Conservation (phyloP, 2,113 vertebrate genomes). For the Emydura subglobosa region DNA sequence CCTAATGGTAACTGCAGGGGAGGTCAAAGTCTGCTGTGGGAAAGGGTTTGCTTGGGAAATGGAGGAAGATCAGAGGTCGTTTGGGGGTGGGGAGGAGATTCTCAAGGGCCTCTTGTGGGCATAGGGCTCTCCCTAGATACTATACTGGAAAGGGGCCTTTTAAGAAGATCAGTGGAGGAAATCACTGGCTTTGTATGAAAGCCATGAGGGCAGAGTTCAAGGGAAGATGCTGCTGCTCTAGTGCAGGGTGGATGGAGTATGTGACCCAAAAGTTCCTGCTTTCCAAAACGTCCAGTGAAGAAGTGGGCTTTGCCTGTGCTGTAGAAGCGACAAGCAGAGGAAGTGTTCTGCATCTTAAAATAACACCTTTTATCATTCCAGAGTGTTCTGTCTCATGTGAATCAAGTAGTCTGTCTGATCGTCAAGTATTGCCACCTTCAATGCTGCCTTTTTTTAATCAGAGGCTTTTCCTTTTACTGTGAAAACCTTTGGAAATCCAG, state of each 20-base stretch:
- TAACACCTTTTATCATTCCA: constrained; percentile 15
- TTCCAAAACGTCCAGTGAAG: background rate
- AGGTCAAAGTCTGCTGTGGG: background rate
- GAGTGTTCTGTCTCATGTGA: background rate
- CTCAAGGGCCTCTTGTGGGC: background rate
- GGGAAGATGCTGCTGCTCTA: background rate
- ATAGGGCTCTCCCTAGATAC: background rate
- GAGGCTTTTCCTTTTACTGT: background rate
- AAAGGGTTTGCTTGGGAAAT: background rate
- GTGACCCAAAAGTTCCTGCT: background rate
- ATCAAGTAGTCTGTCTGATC: constrained; percentile 18
- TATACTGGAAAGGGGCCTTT: background rate
- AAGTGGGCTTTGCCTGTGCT: background rate
- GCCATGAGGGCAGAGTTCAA: background rate
- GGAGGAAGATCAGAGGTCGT: background rate
- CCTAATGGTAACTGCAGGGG: background rate
- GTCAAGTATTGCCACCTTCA: background rate
- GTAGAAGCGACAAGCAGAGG: background rate
- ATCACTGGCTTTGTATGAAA: background rate
- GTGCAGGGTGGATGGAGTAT: background rate
- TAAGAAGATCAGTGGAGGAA: background rate
- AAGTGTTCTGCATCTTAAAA: background rate
- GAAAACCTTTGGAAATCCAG: constrained; percentile 31
- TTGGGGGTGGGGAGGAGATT: background rate
- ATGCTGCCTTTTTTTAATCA: background rate